These are phyloP conservation scores for Sminthurides aquaticus DNA, from an alignment of 2,888 invertebrate genomes.

Conservation along the genomic window DNA sequence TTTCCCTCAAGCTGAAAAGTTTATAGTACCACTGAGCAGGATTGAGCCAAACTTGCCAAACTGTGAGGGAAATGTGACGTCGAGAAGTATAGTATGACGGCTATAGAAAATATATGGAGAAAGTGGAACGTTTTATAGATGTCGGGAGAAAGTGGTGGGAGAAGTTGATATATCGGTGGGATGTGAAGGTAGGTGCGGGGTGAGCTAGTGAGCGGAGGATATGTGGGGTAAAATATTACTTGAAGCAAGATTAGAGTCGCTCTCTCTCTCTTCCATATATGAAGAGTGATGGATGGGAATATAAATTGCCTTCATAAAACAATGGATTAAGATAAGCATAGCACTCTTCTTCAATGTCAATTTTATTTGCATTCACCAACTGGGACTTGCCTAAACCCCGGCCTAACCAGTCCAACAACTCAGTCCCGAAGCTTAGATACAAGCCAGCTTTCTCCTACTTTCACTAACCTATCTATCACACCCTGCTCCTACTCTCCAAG, in stretches of 20 bases:
- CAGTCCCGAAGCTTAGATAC: too few relatives aligned
- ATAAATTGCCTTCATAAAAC: slow-evolving; percentile 8
- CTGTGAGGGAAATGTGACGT: too few relatives aligned
- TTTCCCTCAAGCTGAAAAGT: too few relatives aligned
- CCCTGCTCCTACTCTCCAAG: too few relatives aligned
- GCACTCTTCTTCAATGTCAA: slow-evolving; percentile 18
- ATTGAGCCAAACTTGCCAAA: too few relatives aligned
- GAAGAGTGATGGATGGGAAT: slow-evolving; percentile 17
- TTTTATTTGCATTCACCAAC: slow-evolving; percentile 13
- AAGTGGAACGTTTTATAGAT: neutral
- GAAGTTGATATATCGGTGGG: neutral
- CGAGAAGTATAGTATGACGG: too few relatives aligned
- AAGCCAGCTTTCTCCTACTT: too few relatives aligned
- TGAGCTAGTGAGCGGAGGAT: neutral
- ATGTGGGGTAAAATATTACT: neutral
- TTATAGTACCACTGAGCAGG: too few relatives aligned
- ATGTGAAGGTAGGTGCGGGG: neutral
- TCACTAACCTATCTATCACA: too few relatives aligned
- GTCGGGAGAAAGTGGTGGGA: neutral
- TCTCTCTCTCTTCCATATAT: neutral
- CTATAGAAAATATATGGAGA: too few relatives aligned
- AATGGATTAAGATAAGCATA: slow-evolving; percentile 20
- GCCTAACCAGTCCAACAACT: too few relatives aligned
- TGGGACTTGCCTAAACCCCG: neutral
- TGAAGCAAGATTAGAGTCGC: neutral